Conservation (phyloP, 2,113 vertebrate genomes). For the Notechis scutatus region DNA sequence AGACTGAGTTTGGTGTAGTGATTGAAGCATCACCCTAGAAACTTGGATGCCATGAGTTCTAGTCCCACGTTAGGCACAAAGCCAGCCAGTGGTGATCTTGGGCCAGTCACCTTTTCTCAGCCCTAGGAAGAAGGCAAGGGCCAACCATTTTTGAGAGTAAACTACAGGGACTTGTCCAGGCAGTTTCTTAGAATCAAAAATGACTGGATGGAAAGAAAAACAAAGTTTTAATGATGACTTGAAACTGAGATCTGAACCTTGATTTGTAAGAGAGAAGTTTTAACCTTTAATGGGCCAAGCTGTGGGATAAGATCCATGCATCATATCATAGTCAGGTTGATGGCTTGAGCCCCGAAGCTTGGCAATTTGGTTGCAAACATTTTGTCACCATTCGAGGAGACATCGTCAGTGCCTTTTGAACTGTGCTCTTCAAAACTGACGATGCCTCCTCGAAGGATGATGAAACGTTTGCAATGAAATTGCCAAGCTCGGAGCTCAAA, state of each 20-base stretch:
- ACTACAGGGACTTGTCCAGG: background rate
- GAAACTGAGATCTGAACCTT: background rate
- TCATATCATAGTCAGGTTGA: background rate
- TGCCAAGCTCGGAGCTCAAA: too few species aligned
- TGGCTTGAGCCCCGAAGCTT: too few species aligned
- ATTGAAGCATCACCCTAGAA: background rate
- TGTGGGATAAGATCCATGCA: background rate
- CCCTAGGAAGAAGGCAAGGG: background rate
- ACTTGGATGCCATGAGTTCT: background rate
- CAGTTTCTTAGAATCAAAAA: background rate
- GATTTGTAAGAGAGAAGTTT: background rate
- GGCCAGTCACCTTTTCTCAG: background rate
- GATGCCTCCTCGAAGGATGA: too few species aligned
- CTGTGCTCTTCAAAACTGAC: too few species aligned
- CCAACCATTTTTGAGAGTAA: background rate
- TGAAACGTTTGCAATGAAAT: too few species aligned
- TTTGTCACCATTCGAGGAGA: too few species aligned
- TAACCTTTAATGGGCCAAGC: background rate
- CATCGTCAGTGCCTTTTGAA: too few species aligned
- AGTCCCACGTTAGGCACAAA: background rate
- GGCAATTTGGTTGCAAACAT: too few species aligned
- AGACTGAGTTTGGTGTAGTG: background rate
- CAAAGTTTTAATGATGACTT: background rate
- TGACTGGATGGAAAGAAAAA: background rate
- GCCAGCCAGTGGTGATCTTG: background rate